Evolutionary conservation across 2,113 vertebrate species (phyloP), one percentile per base, ranked within the genome.

Genomic region (Willisornis vidua): DNA sequence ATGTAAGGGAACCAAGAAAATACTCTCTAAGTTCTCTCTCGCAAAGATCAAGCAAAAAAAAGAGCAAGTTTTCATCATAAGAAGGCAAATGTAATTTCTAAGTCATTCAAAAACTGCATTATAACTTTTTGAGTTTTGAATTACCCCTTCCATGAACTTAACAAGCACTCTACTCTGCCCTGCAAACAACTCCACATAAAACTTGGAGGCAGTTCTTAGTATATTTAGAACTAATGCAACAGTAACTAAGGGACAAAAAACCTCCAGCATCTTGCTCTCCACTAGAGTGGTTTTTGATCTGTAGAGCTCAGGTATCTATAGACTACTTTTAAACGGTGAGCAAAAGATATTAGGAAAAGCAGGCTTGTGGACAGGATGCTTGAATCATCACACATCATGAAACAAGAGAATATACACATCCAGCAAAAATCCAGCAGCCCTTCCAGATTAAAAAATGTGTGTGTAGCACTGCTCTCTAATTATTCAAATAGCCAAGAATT

Each of bases 281-380:
- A 57, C 23, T 35, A 22, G 19, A 48, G 49, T 5, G 19, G 14
- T 41, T 85, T 85, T 41, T 0, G 0, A 57, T n/a, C 46, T 39
- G 31, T 22, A 73, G 24, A 66, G 62, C 54, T 76, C 13, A 9
- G 18, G 22, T 31, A 85, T 51, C 29, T 87, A 14, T 1, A 70
- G 22, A 29, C n/a, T 83, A 43, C 37, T 88, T 94, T n/a, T 58
- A 62, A 77, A 59, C 46, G 4, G 9, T 24, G 4, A 9, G 24
- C 19, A 66, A 87, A 85, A 83, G 31, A 61, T 8, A 75, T 4
- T 45, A 89, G 33, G 51, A 70, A 93, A 66, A 74, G 13, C 19
- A 78, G 35, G 9, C 39, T 92, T 48, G 19, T 15, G 55, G 46
- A 33, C 17, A 73, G 51, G 19, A 43, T 37, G 37, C 43, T 80